Evolutionary conservation across 2,113 vertebrate genomes (phyloP).

Genomic region (Nothoprocta pentlandii): DNA sequence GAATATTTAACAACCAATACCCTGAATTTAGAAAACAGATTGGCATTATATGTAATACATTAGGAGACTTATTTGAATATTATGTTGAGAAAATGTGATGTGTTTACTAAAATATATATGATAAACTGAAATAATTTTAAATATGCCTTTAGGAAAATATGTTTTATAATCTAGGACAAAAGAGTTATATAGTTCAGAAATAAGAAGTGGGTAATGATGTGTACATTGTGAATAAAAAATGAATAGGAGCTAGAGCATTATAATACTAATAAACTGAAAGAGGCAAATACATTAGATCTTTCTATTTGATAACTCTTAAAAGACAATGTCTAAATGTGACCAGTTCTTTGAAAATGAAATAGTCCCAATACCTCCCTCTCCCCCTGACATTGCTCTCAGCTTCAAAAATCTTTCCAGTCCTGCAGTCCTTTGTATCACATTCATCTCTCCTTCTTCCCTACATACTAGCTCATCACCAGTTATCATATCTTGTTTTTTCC

Average conservation of each 20-base stretch:
- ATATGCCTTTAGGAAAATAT: neutral
- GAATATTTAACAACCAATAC: neutral
- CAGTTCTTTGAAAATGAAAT: neutral
- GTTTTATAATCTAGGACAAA: neutral
- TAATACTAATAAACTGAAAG: neutral
- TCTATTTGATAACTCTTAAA: neutral
- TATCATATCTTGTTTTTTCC: neutral
- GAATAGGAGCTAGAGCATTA: neutral
- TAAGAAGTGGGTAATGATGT: neutral
- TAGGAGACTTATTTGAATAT: conserved; percentile 1
- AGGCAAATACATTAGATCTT: neutral
- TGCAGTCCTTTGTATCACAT: neutral
- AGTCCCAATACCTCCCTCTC: neutral
- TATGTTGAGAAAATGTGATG: neutral
- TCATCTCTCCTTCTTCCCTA: neutral
- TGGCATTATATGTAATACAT: neutral
- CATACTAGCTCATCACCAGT: neutral
- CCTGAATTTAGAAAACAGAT: neutral
- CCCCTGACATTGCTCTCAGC: neutral
- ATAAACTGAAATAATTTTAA: neutral
- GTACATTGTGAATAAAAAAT: neutral
- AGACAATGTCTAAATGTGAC: neutral
- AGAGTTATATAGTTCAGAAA: neutral
- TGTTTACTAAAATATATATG: neutral
- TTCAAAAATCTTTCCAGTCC: neutral